Conservation (phyloP, 2,888 invertebrate genomes). For the Nemotelus pantherinus region DNA sequence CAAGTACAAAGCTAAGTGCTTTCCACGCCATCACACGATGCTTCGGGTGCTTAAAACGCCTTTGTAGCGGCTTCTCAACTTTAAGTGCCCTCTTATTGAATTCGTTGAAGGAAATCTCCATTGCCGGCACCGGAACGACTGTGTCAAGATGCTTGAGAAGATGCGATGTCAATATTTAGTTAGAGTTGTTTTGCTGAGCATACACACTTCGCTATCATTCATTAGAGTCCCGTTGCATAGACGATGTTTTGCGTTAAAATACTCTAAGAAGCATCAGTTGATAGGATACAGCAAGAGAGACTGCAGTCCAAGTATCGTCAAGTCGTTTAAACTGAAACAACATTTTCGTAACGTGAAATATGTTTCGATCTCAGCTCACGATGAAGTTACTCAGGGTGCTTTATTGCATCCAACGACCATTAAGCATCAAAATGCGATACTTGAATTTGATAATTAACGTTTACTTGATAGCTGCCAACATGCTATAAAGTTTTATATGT, state of each 20-base stretch:
- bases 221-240: neutral
- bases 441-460: too few species aligned
- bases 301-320: too few species aligned
- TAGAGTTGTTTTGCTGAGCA: neutral
- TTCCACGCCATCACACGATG: slow-evolving; percentile 30
- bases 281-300: too few species aligned
- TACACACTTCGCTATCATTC: neutral
- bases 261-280: neutral
- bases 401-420: too few species aligned
- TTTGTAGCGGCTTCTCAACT: slow-evolving; percentile 16
- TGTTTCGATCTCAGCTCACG: too few species aligned
- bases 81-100: slow-evolving; percentile 20
- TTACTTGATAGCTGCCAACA: too few species aligned
- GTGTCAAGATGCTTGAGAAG: neutral
- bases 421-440: too few species aligned
- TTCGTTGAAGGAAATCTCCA: slow-evolving; percentile 20
- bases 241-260: neutral
- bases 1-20: slow-evolving; percentile 29
- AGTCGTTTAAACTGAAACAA: too few species aligned
- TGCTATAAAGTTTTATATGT: too few species aligned
- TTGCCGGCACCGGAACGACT: neutral
- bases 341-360: too few species aligned
- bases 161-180: slow-evolving; percentile 6
- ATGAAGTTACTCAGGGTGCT: too few species aligned
- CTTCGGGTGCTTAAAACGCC: slow-evolving; percentile 18